A percentile compares a stretch with the other conserved stretches of the same genome.
phyloP scores from a whole-genome alignment of 2,797 vertebrate species.

The Helicolenus hilgendorfi region DNA sequence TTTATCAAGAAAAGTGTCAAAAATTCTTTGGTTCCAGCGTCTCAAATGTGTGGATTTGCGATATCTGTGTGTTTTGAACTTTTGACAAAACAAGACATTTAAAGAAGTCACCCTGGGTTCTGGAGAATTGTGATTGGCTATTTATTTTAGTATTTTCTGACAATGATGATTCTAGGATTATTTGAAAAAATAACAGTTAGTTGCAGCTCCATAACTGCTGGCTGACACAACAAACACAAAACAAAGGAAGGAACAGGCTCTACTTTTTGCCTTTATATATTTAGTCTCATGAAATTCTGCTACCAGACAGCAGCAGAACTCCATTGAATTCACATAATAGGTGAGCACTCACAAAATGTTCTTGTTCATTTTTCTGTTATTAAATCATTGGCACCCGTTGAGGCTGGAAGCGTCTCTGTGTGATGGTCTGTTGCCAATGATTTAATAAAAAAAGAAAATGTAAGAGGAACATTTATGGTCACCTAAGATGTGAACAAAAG shows the following conservation, averaged over 20 bases:
- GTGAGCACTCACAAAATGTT: not conserved
- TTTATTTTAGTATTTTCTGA: not conserved
- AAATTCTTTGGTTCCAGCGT: no score
- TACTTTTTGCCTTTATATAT: not conserved
- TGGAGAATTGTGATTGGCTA: not conserved
- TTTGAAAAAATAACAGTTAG: not conserved
- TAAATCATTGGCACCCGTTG: not conserved
- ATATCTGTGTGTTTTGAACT: no score
- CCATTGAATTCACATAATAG: not conserved
- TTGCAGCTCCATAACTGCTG: not conserved
- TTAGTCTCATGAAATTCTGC: not conserved
- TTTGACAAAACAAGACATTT: not conserved
- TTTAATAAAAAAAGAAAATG: not conserved
- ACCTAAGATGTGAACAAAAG: not conserved
- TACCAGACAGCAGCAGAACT: not conserved
- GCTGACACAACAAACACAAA: not conserved
- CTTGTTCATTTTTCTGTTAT: not conserved
- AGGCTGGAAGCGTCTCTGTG: not conserved
- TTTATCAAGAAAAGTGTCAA: no score
- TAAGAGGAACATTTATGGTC: not conserved
- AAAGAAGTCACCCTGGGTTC: not conserved
- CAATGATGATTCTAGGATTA: not conserved
- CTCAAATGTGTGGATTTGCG: no score
- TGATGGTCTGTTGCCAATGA: not conserved
- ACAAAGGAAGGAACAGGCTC: constrained; percentile 17